A percentile compares a stretch with the other conserved stretches of the same genome.
Evolutionary conservation across 2,113 vertebrate genomes (phyloP).

Genomic region (Passer montanus): DNA sequence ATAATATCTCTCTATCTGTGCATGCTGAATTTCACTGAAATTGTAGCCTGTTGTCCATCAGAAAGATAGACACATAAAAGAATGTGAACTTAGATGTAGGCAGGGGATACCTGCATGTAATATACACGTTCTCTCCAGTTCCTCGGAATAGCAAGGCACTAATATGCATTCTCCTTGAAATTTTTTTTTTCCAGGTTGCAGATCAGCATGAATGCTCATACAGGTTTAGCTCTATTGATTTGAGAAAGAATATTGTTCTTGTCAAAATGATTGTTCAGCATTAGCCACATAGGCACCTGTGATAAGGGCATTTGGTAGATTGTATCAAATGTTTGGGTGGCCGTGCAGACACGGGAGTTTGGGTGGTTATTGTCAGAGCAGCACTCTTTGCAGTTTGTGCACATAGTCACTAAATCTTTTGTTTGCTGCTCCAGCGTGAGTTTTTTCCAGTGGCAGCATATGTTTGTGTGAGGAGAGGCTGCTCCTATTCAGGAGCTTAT

Average conservation of each 20-base stretch:
- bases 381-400: not conserved
- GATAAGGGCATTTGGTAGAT: not conserved
- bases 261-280: not conserved
- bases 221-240: not conserved
- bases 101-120: not conserved
- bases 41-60: not conserved
- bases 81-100: not conserved
- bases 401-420: not conserved
- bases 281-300: rapidly evolving
- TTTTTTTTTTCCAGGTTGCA: not conserved
- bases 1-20: not conserved
- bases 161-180: not conserved
- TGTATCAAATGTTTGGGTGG: rapidly evolving
- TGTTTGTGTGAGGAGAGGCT: not conserved
- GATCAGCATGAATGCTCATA: not conserved
- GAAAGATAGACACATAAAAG: too few species aligned
- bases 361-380: not conserved
- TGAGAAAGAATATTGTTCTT: not conserved
- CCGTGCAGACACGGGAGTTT: rapidly evolving
- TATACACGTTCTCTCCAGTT: not conserved
- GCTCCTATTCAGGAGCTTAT: not conserved
- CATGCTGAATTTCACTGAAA: not conserved
- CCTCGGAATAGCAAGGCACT: not conserved
- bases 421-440: rapidly evolving
- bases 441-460: not conserved